These are phyloP conservation scores for Heliopora coerulea DNA, from an alignment of 92 coral and sea anemone species.

Conservation along the genomic window DNA sequence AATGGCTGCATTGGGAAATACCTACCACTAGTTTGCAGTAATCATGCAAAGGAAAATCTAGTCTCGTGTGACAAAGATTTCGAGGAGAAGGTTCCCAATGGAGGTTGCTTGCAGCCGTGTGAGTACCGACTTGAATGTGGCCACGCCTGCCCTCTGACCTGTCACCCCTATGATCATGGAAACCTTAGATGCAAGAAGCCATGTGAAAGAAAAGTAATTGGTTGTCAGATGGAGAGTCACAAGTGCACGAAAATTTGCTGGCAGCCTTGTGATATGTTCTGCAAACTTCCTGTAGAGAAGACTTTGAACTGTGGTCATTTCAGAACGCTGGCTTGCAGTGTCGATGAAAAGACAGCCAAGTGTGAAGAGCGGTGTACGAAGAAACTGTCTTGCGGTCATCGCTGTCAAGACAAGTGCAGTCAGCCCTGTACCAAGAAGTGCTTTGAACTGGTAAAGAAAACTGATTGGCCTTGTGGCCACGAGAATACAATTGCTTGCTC, in stretches of 20 bases:
- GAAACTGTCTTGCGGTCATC: constrained; percentile 69
- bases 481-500: constrained; percentile 70
- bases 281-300: constrained; percentile 52
- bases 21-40: constrained; percentile 69
- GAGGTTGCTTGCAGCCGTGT: constrained; percentile 77
- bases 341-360: not conserved
- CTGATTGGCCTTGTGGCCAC: constrained; percentile 85
- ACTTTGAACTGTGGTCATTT: constrained; percentile 59
- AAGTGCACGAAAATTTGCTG: constrained; percentile 60
- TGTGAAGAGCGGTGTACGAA: constrained; percentile 65
- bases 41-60: constrained; percentile 53
- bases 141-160: constrained; percentile 62
- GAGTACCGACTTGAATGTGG: constrained; percentile 67
- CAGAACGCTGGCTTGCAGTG: constrained; percentile 49
- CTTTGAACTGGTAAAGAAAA: constrained; percentile 64
- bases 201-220: constrained; percentile 50
- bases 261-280: constrained; percentile 55
- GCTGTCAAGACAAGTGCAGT: constrained; percentile 66
- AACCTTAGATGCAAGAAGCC: constrained; percentile 54
- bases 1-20: constrained; percentile 59
- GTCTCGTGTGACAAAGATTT: constrained; percentile 63
- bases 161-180: constrained; percentile 71
- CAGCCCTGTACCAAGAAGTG: constrained; percentile 64
- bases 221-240: constrained; percentile 51
- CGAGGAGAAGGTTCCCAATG: constrained; percentile 55